Percentiles rank a stretch among this genome's conserved stretches.
phyloP scores from a whole-genome alignment of 2,797 vertebrate species.

The Xiphorhynchus erythropygius region DNA sequence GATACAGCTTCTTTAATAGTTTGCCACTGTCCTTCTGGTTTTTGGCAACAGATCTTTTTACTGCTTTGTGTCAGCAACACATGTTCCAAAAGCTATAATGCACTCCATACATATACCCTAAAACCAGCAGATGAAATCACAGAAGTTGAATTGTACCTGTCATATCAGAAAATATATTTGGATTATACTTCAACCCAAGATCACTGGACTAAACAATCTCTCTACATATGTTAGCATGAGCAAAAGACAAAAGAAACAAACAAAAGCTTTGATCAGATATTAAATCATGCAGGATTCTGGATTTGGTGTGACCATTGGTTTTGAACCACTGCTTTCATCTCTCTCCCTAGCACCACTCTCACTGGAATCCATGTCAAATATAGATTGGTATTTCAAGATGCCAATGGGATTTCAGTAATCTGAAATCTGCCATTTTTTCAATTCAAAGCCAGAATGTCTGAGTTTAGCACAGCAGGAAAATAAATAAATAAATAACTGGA shows the following conservation, averaged over 20 bases:
- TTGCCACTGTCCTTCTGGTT: background rate
- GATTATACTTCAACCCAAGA: background rate
- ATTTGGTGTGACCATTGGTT: background rate
- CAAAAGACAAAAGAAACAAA: background rate
- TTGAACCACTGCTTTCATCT: background rate
- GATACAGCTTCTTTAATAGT: background rate
- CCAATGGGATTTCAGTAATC: background rate
- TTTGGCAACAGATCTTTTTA: background rate
- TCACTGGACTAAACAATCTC: background rate
- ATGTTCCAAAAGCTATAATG: background rate
- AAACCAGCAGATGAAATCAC: background rate
- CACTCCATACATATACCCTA: background rate
- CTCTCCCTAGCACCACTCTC: background rate
- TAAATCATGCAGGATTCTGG: background rate
- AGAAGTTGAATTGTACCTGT: background rate
- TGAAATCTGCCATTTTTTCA: background rate
- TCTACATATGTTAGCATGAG: background rate
- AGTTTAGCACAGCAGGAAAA: background rate
- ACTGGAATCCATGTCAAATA: background rate
- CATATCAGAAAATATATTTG: background rate
- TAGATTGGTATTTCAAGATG: background rate
- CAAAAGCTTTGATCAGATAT: background rate
- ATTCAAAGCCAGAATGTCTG: background rate
- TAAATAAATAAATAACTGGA: background rate
- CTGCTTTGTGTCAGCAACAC: background rate